These are phyloP conservation scores for Larimichthys polyactis DNA, from an alignment of 2,113 vertebrate species.

Conservation along the genomic window DNA sequence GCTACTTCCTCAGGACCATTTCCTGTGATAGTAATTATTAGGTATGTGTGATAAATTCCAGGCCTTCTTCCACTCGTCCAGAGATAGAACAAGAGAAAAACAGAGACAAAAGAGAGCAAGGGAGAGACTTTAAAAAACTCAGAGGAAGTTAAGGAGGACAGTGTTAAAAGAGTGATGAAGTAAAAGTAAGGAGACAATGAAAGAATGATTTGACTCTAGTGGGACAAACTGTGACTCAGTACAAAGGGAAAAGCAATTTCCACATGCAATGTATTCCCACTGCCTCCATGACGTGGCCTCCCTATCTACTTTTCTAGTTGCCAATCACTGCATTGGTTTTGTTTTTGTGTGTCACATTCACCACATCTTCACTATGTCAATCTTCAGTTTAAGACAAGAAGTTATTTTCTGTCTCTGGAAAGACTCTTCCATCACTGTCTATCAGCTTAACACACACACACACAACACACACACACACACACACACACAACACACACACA, in stretches of 20 bases:
- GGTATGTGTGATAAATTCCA: slow-evolving; percentile 85
- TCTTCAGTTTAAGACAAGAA: slow-evolving; percentile 21
- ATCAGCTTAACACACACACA: slow-evolving; percentile 36
- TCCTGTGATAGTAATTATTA: slow-evolving; percentile 85
- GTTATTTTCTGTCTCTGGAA: slow-evolving; percentile 36
- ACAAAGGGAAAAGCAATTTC: slow-evolving; percentile 22
- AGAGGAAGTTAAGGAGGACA: slow-evolving; percentile 42
- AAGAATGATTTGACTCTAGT: slow-evolving; percentile 40
- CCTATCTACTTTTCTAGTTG: slow-evolving; percentile 2
- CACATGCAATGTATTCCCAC: slow-evolving; percentile 17
- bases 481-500: slow-evolving; percentile 29
- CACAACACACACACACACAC: slow-evolving; percentile 14
- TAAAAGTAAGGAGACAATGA: slow-evolving; percentile 28
- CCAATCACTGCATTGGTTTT: slow-evolving; percentile 40
- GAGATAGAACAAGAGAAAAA: slow-evolving; percentile 59
- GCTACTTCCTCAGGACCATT: slow-evolving; percentile 79
- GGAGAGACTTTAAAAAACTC: slow-evolving; percentile 17
- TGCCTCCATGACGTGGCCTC: background rate
- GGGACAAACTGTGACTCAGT: background rate
- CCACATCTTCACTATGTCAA: slow-evolving; percentile 2
- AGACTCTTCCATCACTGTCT: slow-evolving; percentile 34
- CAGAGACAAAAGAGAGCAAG: slow-evolving; percentile 31
- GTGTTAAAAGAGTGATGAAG: slow-evolving; percentile 28
- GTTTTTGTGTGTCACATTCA: slow-evolving; percentile 27
- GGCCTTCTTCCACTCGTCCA: slow-evolving; percentile 65